Conservation (phyloP, 1,140 invertebrate species). For the Leptinotarsa undecemlineata region DNA sequence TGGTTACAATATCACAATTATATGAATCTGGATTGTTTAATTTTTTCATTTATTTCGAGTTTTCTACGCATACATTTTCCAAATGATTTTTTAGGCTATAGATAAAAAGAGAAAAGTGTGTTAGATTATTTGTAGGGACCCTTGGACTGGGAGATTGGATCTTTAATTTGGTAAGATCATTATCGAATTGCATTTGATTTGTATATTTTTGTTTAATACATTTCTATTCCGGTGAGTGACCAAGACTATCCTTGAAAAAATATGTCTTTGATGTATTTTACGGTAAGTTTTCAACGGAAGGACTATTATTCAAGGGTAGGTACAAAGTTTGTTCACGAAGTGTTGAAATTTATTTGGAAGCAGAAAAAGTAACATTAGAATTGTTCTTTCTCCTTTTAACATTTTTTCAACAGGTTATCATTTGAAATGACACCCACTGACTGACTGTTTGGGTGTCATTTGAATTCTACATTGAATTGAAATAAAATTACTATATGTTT, state of each 20-base stretch:
- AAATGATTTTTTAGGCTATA: conserved; percentile 32
- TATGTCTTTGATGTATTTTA: background rate
- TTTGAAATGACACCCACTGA: no score
- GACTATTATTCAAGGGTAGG: background rate
- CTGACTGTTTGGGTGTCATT: no score
- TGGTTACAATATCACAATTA: conserved; percentile 22
- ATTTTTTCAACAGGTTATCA: no score
- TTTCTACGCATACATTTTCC: conserved; percentile 15
- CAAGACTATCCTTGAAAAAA: background rate
- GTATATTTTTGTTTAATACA: background rate
- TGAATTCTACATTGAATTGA: no score
- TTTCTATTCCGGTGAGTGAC: background rate
- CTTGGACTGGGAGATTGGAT: conserved; percentile 32
- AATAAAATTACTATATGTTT: no score
- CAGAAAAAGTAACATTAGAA: no score
- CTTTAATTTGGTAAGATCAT: conserved; percentile 33
- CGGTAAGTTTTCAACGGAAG: background rate
- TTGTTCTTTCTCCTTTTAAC: no score
- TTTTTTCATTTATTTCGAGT: conserved; percentile 30
- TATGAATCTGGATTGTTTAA: conserved; percentile 20
- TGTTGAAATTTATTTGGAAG: background rate
- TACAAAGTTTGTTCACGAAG: background rate
- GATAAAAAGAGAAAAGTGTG: conserved; percentile 29
- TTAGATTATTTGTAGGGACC: conserved; percentile 39
- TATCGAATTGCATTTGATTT: conserved; percentile 8